Base-by-base conservation (phyloP, 2,888 invertebrate genomes). In the Acrobasis consociella region DNA sequence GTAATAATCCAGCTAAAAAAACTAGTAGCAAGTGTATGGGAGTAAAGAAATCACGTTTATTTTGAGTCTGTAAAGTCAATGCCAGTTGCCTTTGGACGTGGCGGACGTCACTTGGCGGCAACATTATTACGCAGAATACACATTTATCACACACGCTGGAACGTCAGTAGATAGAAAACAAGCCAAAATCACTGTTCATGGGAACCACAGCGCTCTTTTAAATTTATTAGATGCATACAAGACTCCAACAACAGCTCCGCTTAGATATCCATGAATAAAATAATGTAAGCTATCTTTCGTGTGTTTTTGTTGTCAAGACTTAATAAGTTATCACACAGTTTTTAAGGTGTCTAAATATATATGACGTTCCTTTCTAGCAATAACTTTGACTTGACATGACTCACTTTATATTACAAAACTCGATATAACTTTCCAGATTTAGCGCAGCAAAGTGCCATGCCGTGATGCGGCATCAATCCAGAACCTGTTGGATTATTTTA, bases 41-140 rank as follows among this genome's bases (percentile, higher is more conserved):
- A 78, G 78, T 80, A 82, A 78, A 79, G 76, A 81, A 83, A 81
- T 82, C 80, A 76, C 70, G 82, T 86, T 85, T 87, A 88, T 88
- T 88, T 83, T 73, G 81, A 78, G 74, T 79, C 75, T 77, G 72
- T 81, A 83, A 82, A 87, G 83, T 81, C 83, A 83, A 85, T 80
- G 85, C 81, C 82, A 81, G 76, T 72, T 73, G 72, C 72, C 72
- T 62, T 65, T 70, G 67, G 70, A 73, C 69, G 67, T 22, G 53
- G 37, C 68, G 67, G 64, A 62, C 67, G 62, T 49, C 62, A 55
- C 49, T 61, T 62, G 37, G 62, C 55, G 53, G 16, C 56, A 59
- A 49, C 50, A 62, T 58, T 42, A 58, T 46, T 46, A 46, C 46
- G 46, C 46, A 38, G 17, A 15, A 16, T 39, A 42, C 15, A 31